phyloP scores from a whole-genome alignment of 2,797 vertebrate species.

The Clangula hyemalis region DNA sequence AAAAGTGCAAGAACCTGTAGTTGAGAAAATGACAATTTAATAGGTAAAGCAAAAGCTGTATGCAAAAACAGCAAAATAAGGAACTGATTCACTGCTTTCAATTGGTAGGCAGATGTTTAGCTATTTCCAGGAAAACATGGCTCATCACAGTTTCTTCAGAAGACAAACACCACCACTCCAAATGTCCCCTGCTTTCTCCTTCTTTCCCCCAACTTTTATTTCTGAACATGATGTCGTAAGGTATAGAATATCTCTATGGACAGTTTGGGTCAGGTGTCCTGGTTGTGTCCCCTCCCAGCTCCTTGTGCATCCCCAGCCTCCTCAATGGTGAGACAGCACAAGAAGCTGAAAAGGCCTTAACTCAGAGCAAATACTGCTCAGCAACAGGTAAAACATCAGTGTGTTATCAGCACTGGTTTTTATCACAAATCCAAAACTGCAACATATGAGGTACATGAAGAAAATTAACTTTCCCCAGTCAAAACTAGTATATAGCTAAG shows the following conservation, averaged over 20 bases:
- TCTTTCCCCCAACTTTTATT: not conserved
- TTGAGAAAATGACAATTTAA: not conserved
- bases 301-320: not conserved
- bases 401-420: not conserved
- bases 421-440: not conserved
- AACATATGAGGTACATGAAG: not conserved
- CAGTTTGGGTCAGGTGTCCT: not conserved
- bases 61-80: not conserved
- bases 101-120: not conserved
- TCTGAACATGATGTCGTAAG: not conserved
- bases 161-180: not conserved
- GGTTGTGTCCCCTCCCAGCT: not conserved
- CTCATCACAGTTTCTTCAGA: not conserved
- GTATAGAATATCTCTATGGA: not conserved
- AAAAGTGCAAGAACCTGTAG: not conserved
- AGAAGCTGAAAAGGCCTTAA: not conserved
- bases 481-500: not conserved
- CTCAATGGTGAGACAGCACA: not conserved
- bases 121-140: not conserved
- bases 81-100: not conserved
- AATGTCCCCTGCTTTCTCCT: not conserved
- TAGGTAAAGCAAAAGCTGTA: not conserved
- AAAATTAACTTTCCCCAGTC: not conserved
- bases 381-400: not conserved
- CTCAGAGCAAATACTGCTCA: not conserved